Base-by-base conservation (phyloP, 2,888 invertebrate species). In the Spatulosminthurus flaviceps region DNA sequence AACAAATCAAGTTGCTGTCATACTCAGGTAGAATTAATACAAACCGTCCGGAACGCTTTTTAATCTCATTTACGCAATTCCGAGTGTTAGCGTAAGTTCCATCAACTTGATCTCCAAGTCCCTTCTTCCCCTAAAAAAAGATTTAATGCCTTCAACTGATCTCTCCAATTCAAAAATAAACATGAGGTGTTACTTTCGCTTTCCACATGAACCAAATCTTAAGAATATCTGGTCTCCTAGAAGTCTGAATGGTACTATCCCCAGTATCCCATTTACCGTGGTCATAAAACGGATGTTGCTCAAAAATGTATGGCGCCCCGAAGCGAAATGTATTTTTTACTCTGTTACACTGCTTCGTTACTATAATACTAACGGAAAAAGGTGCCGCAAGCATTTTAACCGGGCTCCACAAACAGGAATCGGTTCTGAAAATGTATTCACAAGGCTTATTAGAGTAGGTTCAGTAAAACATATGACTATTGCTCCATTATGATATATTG, bases 201-300 rank as follows among this genome's bases (percentile, higher is more conserved):
- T 80, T 80, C 80, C 80, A 80, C 34, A 74, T 34, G 60, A 80
- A 34, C 77, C 80, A 80, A 70, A 80, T 51, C 26, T 80, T 80
- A 16, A 80, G 19, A 34, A 77, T 67, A 60, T 22, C 80, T 66
- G 19, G 77, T 77, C n/a, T 43, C 24, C 75, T 0, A 13, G 28
- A 51, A 1, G 28, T 60, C 29, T 78, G 64, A 21, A 78, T 2
- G 2, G 78, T 78, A 1, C 19, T 61, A n/a, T 78, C 78, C 13
- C 78, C 78, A 24, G 26, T 78, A 41, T 78, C 78, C 71, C 71
- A 78, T 41, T 64, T 60, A 0, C 19, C 24, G 16, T 69, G 64
- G 34, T 78, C 72, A 34, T 78, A 78, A 24, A 78, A 70, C 0
- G 78, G 70, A 61, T 69, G 60, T 29, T 78, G 64, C 19, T 72